phyloP scores from a whole-genome alignment of 2,888 invertebrate genomes.

The Polymixis lichenea region DNA sequence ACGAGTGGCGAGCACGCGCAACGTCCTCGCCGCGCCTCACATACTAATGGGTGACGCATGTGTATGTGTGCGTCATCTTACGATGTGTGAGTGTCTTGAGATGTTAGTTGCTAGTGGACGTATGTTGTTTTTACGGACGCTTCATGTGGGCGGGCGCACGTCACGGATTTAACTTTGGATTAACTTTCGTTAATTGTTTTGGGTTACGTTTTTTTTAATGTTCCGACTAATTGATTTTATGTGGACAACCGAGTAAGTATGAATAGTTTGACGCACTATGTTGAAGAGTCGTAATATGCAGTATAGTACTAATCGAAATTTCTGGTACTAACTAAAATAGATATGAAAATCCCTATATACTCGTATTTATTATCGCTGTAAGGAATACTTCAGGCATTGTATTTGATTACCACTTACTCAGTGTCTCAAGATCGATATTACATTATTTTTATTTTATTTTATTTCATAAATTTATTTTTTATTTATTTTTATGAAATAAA shows the following conservation, averaged over 20 bases:
- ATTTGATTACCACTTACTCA: neutral
- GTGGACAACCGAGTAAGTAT: slow-evolving; percentile 42
- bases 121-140: slow-evolving; percentile 75
- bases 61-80: slow-evolving; percentile 77
- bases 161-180: slow-evolving; percentile 84
- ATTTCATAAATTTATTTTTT: too few species aligned
- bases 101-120: slow-evolving; percentile 76
- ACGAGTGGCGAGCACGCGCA: slow-evolving; percentile 90
- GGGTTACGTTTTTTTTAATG: slow-evolving; percentile 78
- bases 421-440: neutral
- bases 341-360: neutral
- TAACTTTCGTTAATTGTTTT: slow-evolving; percentile 87
- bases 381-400: neutral
- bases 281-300: neutral
- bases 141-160: slow-evolving; percentile 88
- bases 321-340: neutral
- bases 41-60: slow-evolving; percentile 83
- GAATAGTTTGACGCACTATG: slow-evolving; percentile 7
- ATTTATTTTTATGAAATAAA: too few species aligned
- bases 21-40: slow-evolving; percentile 81
- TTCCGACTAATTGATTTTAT: slow-evolving; percentile 76
- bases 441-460: too few species aligned
- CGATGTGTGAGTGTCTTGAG: slow-evolving; percentile 68
- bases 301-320: neutral
- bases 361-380: neutral